Evolutionary conservation across 2,888 invertebrate genomes (phyloP).

Genomic region (Macrosoma leucophasiata): DNA sequence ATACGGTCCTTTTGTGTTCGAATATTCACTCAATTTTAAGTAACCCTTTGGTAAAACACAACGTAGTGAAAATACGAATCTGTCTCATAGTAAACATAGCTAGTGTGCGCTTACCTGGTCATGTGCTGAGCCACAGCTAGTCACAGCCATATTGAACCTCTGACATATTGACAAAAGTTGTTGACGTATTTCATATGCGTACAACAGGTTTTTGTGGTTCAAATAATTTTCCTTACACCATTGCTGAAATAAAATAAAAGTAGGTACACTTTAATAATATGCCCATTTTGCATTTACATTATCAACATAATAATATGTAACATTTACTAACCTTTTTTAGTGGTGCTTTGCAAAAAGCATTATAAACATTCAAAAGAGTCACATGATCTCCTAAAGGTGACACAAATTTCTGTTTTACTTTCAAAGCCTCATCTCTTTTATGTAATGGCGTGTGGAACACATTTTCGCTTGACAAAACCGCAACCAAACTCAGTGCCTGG

Average conservation of each 20-base stretch:
- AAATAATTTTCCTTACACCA: conserved; percentile 95
- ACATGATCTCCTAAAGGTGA: conserved; percentile 94
- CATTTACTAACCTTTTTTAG: conserved; percentile 75
- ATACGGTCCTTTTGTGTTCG: no score
- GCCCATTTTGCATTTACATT: conserved; percentile 3
- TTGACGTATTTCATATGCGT: conserved; percentile 85
- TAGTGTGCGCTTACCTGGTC: conserved; percentile 80
- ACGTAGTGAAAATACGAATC: no score
- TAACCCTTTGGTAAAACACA: no score
- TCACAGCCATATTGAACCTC: conserved; percentile 74
- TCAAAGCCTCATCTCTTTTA: conserved; percentile 84
- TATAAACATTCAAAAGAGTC: conserved; percentile 91
- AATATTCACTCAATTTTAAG: no score
- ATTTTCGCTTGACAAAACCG: conserved; percentile 92
- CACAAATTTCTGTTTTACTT: conserved; percentile 85
- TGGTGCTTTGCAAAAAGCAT: conserved; percentile 82
- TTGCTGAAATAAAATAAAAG: conserved; percentile 56
- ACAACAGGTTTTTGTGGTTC: conserved; percentile 86
- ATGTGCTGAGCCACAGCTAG: conserved; percentile 78
- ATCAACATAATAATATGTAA: conserved; percentile 6
- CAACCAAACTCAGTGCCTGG: conserved; percentile 87
- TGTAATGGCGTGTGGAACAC: conserved; percentile 84
- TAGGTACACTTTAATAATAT: conserved; percentile 1
- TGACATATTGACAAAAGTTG: conserved; percentile 85
- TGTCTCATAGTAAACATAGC: no score